Base-by-base conservation (phyloP, 2,113 vertebrate species). In the Sapayoa aenigma region DNA sequence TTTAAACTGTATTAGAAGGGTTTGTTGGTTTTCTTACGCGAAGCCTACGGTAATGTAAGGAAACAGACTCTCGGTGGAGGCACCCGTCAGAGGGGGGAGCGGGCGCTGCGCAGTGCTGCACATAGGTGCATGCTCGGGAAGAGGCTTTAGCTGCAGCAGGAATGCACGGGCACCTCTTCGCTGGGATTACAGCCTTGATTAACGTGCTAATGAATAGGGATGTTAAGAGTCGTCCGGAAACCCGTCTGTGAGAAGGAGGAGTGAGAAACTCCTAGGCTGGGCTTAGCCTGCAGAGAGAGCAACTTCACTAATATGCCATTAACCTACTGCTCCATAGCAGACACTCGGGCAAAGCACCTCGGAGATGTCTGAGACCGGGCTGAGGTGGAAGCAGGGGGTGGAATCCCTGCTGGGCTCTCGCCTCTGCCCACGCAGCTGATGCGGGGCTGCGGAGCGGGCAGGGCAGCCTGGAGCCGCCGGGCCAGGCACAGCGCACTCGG, bases 11-110 rank as follows among this genome's bases (percentile, higher is more conserved):
- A 90, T 96, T 98, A 91, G 90, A 71, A 94, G 94, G 85, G 94
- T 90, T 97, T 97, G 97, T 97, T 97, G 95, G 96, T 97, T 98
- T 97, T 97, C 93, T 90, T 97, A 95, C 90, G 63, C 90, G 2
- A 55, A 97, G 97, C 86, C 84, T 95, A 94, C 11, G 20, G 93
- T 96, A 90, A 92, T 81, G 84, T 74, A 80, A 93, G 92, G 44
- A 87, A 92, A 27, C 2, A 82, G 82, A 35, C 93, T 68, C 82
- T 74, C 78, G 89, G 76, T n/a, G 76, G 79, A 91, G 53, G 85
- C 83, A 62, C 93, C 74, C 85, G 39, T 41, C 50, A 58, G 68
- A 69, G 89, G 39, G 66, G 84, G 84, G 28, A 71, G 83, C 41
- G 75, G 83, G 74, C 23, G 63, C 75, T 85, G 90, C 53, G 82